A percentile compares a stretch with the other conserved stretches of the same genome.
Conservation (phyloP, 2,797 vertebrate species). For the Eulemur mongoz region DNA sequence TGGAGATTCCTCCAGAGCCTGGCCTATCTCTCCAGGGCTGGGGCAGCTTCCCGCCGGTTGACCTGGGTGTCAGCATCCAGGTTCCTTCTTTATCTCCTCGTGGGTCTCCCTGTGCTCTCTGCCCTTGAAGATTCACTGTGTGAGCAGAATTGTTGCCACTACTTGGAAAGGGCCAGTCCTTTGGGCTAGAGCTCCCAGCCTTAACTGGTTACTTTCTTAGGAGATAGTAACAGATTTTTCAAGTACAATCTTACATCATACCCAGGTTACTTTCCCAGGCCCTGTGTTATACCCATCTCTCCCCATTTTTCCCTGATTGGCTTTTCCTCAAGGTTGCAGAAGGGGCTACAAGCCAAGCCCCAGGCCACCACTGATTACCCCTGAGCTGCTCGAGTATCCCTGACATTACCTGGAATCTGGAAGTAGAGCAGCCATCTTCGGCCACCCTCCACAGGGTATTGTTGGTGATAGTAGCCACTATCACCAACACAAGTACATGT, state of each 20-base stretch:
- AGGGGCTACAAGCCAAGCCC: background rate
- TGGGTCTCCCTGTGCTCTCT: background rate
- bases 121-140: background rate
- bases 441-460: background rate
- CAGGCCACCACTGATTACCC: background rate
- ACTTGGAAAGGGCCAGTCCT: background rate
- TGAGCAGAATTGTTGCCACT: background rate
- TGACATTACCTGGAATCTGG: background rate
- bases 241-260: background rate
- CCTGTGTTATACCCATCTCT: background rate
- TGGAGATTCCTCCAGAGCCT: background rate
- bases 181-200: background rate
- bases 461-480: background rate
- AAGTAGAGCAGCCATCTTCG: background rate
- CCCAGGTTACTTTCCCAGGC: background rate
- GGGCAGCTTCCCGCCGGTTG: background rate
- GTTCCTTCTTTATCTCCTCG: background rate
- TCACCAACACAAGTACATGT: too few species aligned
- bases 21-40: background rate
- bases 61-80: background rate
- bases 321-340: slow-evolving; percentile 19
- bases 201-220: background rate
- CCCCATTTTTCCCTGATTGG: background rate
- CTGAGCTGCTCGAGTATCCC: background rate
- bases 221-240: background rate